A percentile compares a stretch with the other conserved stretches of the same genome.
These are phyloP conservation scores for Eunapius fragilis DNA, from an alignment of 37 sponge, comb jelly and placozoan species.

Conservation along the genomic window DNA sequence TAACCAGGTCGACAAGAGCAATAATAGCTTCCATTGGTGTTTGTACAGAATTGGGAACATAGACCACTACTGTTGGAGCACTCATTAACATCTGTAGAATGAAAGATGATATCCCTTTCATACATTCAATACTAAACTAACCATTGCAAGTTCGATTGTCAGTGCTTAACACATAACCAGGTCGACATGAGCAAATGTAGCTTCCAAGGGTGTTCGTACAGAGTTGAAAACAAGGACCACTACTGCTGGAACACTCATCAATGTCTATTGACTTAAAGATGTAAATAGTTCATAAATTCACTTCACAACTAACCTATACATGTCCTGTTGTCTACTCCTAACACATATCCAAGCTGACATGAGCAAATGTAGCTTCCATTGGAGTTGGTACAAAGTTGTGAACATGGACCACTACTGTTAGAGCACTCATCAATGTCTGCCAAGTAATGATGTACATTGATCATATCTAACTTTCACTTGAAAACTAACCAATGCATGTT, in stretches of 20 bases:
- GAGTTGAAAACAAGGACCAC: neutral
- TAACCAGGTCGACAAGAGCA: neutral
- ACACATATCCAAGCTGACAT: too few relatives aligned
- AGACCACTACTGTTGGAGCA: neutral
- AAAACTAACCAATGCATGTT: too few relatives aligned
- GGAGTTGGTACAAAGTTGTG: conserved; percentile 23
- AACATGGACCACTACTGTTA: conserved; percentile 24
- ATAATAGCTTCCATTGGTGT: neutral
- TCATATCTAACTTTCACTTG: too few relatives aligned
- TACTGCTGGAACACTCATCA: neutral
- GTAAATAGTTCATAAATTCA: too few relatives aligned
- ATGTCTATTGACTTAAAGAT: neutral
- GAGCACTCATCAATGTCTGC: conserved; percentile 38
- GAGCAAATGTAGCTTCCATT: neutral
- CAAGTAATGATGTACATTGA: too few relatives aligned
- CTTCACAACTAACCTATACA: neutral
- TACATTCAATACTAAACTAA: too few relatives aligned
- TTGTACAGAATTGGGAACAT: neutral
- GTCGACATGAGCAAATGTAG: neutral
- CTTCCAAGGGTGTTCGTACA: neutral
- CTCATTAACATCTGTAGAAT: neutral
- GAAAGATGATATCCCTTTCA: too few relatives aligned
- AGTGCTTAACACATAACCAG: neutral
- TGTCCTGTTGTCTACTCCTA: too few relatives aligned
- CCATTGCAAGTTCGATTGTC: neutral